Conservation (phyloP, 2,888 invertebrate genomes). For the Drosophila picticornis region DNA sequence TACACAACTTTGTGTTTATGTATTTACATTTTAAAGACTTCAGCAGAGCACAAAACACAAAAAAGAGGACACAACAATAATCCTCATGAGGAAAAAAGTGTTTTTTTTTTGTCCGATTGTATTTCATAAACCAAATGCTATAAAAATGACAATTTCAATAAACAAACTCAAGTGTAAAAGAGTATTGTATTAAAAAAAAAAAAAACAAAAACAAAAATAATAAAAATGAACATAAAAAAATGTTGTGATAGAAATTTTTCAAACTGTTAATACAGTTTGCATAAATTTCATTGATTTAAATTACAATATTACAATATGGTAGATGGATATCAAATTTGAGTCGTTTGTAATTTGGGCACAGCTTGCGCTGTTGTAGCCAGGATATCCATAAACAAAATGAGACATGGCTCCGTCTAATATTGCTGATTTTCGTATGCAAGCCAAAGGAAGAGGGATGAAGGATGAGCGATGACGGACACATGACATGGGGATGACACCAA, state of each 20-base stretch:
- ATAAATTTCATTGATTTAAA: conserved; percentile 67
- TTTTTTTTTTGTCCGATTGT: background rate
- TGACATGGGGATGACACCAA: conserved; percentile 67
- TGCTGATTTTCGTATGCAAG: conserved; percentile 46
- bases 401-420: conserved; percentile 60
- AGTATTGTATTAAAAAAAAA: conserved; percentile 19
- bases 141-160: conserved; percentile 51
- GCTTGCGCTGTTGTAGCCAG: conserved; percentile 65
- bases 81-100: conserved; percentile 22
- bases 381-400: conserved; percentile 67
- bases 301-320: conserved; percentile 46
- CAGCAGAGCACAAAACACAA: conserved; percentile 10
- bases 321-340: conserved; percentile 25
- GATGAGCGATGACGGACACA: conserved; percentile 31
- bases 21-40: conserved; percentile 68
- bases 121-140: conserved; percentile 33
- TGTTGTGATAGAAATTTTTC: conserved; percentile 37
- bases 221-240: conserved; percentile 5
- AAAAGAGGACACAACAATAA: conserved; percentile 31
- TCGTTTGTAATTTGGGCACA: conserved; percentile 52
- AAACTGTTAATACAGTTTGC: conserved; percentile 64
- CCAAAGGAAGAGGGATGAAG: background rate
- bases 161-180: conserved; percentile 54
- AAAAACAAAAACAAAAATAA: background rate
- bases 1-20: conserved; percentile 53